These are phyloP conservation scores for Stichodactyla helianthus DNA, from an alignment of 64 coral and sea anemone genomes.

Conservation along the genomic window DNA sequence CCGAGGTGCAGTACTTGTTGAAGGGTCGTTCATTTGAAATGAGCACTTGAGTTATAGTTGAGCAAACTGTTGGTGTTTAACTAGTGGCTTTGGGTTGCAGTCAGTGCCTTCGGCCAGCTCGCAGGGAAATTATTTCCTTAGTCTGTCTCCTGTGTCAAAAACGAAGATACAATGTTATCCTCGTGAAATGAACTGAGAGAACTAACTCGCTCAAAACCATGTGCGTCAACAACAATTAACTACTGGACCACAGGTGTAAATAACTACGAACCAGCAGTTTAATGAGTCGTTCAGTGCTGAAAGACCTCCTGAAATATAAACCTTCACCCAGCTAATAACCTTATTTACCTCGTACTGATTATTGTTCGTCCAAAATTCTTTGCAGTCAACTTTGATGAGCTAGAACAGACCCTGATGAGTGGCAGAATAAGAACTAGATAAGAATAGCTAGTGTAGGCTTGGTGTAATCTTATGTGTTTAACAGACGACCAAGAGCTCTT, in stretches of 20 bases:
- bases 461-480: not conserved
- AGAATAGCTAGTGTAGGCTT: no score
- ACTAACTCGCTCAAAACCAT: conserved; percentile 63
- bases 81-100: not conserved
- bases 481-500: not conserved
- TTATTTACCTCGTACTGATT: not conserved
- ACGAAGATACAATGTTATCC: not conserved
- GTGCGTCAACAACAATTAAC: conserved; percentile 81
- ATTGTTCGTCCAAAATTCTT: not conserved
- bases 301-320: conserved; percentile 23
- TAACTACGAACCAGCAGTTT: conserved; percentile 61
- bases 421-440: no score
- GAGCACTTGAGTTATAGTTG: not conserved
- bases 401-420: no score
- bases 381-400: not conserved
- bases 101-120: not conserved
- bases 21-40: not conserved
- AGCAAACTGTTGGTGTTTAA: not conserved
- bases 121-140: not conserved
- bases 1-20: not conserved
- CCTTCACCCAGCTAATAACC: not conserved
- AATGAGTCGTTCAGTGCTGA: conserved; percentile 74
- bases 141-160: not conserved
- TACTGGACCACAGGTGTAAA: conserved; percentile 78
- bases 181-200: conserved; percentile 12